Base-by-base conservation (phyloP, 1,140 invertebrate genomes). In the Matsumurasca onukii region DNA sequence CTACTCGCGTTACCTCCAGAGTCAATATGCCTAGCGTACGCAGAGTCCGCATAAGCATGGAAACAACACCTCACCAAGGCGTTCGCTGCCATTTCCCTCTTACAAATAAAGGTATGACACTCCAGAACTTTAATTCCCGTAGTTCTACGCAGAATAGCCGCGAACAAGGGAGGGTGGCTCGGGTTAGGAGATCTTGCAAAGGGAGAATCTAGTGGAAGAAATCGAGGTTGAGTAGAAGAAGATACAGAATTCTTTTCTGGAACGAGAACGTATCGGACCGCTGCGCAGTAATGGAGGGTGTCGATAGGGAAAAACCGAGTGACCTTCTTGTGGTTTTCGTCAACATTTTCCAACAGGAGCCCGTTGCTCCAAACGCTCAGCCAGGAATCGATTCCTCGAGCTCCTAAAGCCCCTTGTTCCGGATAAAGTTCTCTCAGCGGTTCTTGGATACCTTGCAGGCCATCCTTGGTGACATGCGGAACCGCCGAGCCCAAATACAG, bases 41-140 rank as follows among this genome's bases (percentile, higher is more conserved):
- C 94, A 71, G 92, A 94, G 80, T 97, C 94, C 0, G 94, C 94
- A 79, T 97, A 97, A 24, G 95, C 93, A 80, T 97, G 94, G 79
- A 97, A 97, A 81, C 94, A 97, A 80, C 94, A 97, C 71, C 93
- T 83, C 39, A 97, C 94, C 75, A 97, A 83, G 67, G 95, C 95
- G 77, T 97, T 97, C 34, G 94, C 94, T 3, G 95, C 94, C 78
- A 94, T 93, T 80, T 97, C 95, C 52, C 94, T 86, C 75, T 96
- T 97, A 81, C 97, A 98, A 74, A 99, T 95, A 80, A 99, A 99
- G 29, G 95, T 95, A 82, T 99, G 97, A 84, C 98, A 99, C 82
- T 99, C 98, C 13, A 99, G 84, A 17, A 99, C 95, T 82, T 98
- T 99, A 72, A 98, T 97, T n/a, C 98, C 97, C 9, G 93, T 93